phyloP scores from a whole-genome alignment of 1,140 invertebrate species.

The Magallana gigas region DNA sequence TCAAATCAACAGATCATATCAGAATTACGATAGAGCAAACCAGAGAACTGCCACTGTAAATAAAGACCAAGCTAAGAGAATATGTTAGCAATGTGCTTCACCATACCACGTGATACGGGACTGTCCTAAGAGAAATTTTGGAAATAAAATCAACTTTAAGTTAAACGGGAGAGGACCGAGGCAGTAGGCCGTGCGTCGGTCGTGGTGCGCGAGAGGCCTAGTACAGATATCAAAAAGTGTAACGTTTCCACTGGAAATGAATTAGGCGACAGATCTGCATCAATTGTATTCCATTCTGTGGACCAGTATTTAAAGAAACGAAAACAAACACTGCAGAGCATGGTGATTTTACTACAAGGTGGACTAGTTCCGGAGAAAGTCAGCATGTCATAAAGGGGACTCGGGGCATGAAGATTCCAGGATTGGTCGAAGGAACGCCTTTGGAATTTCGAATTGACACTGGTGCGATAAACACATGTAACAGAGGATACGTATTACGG shows the following conservation, averaged over 20 bases:
- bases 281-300: neutral
- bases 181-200: slow-evolving; percentile 29
- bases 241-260: neutral
- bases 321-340: neutral
- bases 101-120: neutral
- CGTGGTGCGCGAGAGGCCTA: neutral
- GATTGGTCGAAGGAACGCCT: slow-evolving; percentile 24
- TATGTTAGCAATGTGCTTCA: neutral
- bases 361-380: neutral
- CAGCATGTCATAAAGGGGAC: slow-evolving; percentile 6
- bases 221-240: neutral
- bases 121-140: slow-evolving; percentile 6
- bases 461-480: slow-evolving; percentile 38
- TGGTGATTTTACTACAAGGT: neutral
- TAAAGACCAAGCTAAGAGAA: neutral
- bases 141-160: slow-evolving; percentile 16
- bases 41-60: neutral
- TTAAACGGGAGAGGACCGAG: slow-evolving; percentile 10
- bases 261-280: neutral
- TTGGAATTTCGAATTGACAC: slow-evolving; percentile 35
- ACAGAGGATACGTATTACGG: slow-evolving; percentile 29
- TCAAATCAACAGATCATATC: too few relatives aligned
- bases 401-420: slow-evolving; percentile 1
- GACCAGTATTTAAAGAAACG: neutral
- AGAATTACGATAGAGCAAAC: neutral